Evolutionary conservation across 2,888 invertebrate genomes (phyloP).

Genomic region (Aplocera efformata): DNA sequence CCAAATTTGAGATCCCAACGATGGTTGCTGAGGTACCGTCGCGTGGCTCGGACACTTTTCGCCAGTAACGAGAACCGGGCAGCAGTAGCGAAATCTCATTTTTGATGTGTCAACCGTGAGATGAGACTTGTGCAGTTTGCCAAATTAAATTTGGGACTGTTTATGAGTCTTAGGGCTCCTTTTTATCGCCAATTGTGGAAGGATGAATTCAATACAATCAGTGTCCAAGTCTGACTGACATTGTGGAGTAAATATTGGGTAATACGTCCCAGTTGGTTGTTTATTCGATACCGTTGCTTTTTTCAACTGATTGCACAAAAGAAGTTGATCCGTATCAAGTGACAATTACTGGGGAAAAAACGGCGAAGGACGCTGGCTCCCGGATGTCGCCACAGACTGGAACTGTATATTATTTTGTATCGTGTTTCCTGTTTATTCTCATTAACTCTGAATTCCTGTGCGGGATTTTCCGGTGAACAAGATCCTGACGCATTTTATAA

Average conservation of each 20-base stretch:
- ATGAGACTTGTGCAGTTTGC: slow-evolving; percentile 23
- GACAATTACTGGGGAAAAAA: slow-evolving; percentile 37
- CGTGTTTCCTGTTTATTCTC: slow-evolving; percentile 45
- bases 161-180: slow-evolving; percentile 19
- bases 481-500: neutral
- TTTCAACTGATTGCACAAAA: slow-evolving; percentile 45
- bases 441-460: slow-evolving; percentile 36
- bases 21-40: slow-evolving; percentile 43
- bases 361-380: slow-evolving; percentile 38
- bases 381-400: slow-evolving; percentile 45
- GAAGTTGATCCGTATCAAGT: slow-evolving; percentile 43
- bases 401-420: slow-evolving; percentile 33
- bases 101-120: slow-evolving; percentile 36
- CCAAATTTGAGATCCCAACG: slow-evolving; percentile 64
- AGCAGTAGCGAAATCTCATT: slow-evolving; percentile 38
- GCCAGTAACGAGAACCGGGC: slow-evolving; percentile 36
- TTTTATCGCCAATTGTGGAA: slow-evolving; percentile 20
- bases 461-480: slow-evolving; percentile 4
- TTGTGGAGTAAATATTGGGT: too few relatives aligned
- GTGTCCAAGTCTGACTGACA: too few relatives aligned
- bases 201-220: too few relatives aligned
- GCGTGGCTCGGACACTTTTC: slow-evolving; percentile 47
- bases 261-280: slow-evolving; percentile 2
- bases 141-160: slow-evolving; percentile 19
- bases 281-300: slow-evolving; percentile 25